phyloP scores from a whole-genome alignment of 2,888 invertebrate genomes.

The Drosophila greeni region DNA sequence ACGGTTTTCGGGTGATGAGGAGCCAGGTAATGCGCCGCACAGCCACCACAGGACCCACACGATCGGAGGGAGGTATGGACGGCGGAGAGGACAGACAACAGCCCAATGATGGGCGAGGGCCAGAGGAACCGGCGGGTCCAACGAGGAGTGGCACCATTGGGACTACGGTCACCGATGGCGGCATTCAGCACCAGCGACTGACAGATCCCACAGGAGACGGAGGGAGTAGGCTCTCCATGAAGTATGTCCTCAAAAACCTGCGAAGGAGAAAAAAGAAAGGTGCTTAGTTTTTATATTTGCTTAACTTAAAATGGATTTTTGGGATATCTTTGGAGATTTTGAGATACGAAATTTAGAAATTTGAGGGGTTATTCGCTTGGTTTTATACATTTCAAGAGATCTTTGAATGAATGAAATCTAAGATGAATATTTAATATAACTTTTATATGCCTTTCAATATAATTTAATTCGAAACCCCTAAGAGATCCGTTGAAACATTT shows the following conservation, averaged over 20 bases:
- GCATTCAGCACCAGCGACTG: slow-evolving; percentile 21
- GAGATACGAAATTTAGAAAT: background rate
- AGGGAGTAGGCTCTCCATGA: background rate
- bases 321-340: background rate
- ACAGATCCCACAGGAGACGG: background rate
- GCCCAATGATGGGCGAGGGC: background rate
- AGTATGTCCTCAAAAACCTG: slow-evolving; percentile 4
- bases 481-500: background rate
- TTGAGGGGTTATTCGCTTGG: background rate
- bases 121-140: background rate
- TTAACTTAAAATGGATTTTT: background rate
- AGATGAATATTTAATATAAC: no score
- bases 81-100: slow-evolving; percentile 19
- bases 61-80: slow-evolving; percentile 15
- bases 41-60: slow-evolving; percentile 55
- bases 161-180: slow-evolving; percentile 19
- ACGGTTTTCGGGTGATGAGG: slow-evolving; percentile 44
- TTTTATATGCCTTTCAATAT: background rate
- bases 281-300: slow-evolving; percentile 3
- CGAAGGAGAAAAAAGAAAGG: slow-evolving; percentile 21
- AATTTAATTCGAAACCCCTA: background rate
- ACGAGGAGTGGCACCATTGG: background rate
- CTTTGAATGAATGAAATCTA: no score
- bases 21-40: slow-evolving; percentile 54
- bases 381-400: background rate